phyloP scores from a whole-genome alignment of 2,113 vertebrate species.

The Amazona guildingii region DNA sequence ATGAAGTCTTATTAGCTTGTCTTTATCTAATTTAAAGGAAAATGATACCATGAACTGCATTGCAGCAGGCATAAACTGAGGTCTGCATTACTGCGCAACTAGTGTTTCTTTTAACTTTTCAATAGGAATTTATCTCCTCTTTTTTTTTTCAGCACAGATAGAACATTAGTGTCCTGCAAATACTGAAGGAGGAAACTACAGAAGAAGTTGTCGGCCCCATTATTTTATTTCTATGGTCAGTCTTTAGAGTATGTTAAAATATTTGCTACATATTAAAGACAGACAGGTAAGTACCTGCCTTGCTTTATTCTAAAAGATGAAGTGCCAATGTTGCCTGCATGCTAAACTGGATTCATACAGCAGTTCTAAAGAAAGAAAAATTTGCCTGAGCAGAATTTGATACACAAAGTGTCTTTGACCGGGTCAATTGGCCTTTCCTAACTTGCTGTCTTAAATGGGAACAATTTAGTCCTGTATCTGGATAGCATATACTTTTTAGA shows the following conservation, averaged over 20 bases:
- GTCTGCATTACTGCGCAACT: not conserved
- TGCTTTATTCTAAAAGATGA: not conserved
- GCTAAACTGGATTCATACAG: not conserved
- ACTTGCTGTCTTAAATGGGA: not conserved
- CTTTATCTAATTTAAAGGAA: not conserved
- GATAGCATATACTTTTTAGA: not conserved
- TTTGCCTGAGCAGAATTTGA: not conserved
- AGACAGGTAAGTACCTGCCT: not conserved
- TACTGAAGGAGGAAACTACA: not conserved
- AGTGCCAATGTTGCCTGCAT: rapidly evolving
- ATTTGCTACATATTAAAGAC: not conserved
- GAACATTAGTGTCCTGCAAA: not conserved
- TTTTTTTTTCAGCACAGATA: not conserved
- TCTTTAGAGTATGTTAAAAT: not conserved
- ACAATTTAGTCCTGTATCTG: not conserved
- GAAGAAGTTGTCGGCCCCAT: not conserved
- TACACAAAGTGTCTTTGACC: not conserved
- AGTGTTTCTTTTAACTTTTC: not conserved
- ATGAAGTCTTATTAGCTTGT: not conserved
- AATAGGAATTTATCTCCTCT: not conserved
- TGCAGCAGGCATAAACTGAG: not conserved
- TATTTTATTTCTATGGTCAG: not conserved
- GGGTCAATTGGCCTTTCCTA: not conserved
- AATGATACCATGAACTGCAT: not conserved
- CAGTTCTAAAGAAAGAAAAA: not conserved